Evolutionary conservation across 2,797 vertebrate species (phyloP).

Genomic region (Phrynocephalus guinanensis): DNA sequence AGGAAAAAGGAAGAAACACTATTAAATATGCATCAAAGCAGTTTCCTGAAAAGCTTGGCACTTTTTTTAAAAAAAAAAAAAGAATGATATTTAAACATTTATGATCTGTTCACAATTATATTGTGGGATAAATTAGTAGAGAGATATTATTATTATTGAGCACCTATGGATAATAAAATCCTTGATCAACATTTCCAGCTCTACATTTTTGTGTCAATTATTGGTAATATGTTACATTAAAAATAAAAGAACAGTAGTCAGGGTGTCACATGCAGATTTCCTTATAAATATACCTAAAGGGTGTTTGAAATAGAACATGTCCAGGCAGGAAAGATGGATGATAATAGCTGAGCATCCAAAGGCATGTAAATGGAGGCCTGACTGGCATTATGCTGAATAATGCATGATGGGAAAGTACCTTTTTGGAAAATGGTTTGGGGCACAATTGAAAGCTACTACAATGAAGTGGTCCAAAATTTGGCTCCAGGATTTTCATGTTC

Average conservation of each 20-base stretch:
- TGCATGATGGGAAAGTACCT: neutral
- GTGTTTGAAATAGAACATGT: neutral
- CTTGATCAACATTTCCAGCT: neutral
- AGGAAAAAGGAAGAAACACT: conserved; percentile 33
- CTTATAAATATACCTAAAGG: neutral
- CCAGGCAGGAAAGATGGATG: neutral
- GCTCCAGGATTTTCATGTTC: too few relatives aligned
- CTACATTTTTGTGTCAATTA: neutral
- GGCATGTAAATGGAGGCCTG: neutral
- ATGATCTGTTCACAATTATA: neutral
- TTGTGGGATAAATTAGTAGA: conserved; percentile 8
- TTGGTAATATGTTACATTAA: neutral
- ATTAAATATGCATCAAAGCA: neutral
- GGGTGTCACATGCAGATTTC: neutral
- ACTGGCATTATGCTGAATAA: neutral
- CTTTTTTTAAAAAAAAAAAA: neutral
- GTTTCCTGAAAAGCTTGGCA: conserved; percentile 32
- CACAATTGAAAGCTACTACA: neutral
- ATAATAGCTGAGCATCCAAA: neutral
- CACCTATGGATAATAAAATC: neutral
- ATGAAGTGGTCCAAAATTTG: neutral
- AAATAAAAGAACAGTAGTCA: neutral
- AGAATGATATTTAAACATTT: neutral
- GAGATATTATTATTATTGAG: conserved; percentile 14
- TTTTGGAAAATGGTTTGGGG: neutral